These are phyloP conservation scores for Boulengeromyrus knoepffleri DNA, from an alignment of 2,113 vertebrate genomes.

Conservation along the genomic window DNA sequence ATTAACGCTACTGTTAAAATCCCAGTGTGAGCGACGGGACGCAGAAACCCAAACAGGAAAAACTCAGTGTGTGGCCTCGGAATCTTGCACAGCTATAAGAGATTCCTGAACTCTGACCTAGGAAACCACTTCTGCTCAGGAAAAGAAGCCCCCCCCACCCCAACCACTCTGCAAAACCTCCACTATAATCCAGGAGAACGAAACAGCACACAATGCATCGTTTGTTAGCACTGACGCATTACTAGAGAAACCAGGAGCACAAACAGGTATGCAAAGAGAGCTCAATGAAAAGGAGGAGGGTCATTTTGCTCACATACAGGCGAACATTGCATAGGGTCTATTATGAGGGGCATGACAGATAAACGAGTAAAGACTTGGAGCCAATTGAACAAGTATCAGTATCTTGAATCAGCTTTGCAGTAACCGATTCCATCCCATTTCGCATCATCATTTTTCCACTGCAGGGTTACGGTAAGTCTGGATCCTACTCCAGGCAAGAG, in stretches of 20 bases:
- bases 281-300: background rate
- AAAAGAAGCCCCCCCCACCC: background rate
- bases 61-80: background rate
- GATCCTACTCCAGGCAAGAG: background rate
- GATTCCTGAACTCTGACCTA: conserved; percentile 3
- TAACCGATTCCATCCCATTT: background rate
- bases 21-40: background rate
- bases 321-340: background rate
- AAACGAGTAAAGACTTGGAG: background rate
- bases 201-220: background rate
- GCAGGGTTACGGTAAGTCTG: background rate
- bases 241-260: background rate
- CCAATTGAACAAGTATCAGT: background rate
- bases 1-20: background rate
- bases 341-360: background rate
- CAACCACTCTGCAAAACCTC: background rate
- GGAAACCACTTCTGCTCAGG: background rate
- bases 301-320: background rate
- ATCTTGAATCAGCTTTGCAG: background rate
- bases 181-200: background rate
- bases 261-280: background rate
- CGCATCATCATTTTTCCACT: background rate
- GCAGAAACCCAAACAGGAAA: background rate
- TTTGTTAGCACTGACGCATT: background rate
- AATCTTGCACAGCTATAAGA: background rate